Evolutionary conservation across 2,113 vertebrate species (phyloP), one percentile per base, ranked within the genome.

Genomic region (Dolichotis patagonum): DNA sequence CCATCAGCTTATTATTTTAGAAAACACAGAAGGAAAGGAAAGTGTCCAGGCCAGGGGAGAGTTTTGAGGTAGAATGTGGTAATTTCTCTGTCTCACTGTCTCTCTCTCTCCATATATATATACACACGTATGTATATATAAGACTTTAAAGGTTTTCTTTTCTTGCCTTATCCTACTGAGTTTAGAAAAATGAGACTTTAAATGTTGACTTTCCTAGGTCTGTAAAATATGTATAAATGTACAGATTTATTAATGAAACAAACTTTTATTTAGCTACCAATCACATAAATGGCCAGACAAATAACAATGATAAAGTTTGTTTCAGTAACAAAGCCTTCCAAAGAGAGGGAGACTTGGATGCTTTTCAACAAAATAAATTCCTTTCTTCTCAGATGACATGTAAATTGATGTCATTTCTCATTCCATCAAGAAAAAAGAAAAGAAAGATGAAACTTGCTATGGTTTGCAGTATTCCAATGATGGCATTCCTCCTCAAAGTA

Each of bases 391-490:
- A 97, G 97, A 98, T 98, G 98, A 96, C 98, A 97, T 97, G 96
- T 97, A 98, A 98, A 98, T 96, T 98, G 98, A 98, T 98, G 98
- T 98, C 98, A 98, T 97, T 98, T 98, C 89, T 98, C 98, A 98
- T 98, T 98, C 98, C 97, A 97, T 56, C 88, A 87, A 77, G 43
- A n/a, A 89, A 92, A 43, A 94, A 96, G 83, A 56, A 95, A 96
- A 90, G 71, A 86, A 89, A 91, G 95, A 97, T 82, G 78, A 98
- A 98, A 98, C 97, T 97, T 96, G 90, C 92, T 97, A 86, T 97
- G 97, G 95, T 98, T 98, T 97, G 97, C 98, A 98, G 93, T 97
- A 97, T 92, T 98, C 98, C 98, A 98, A 92, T 98, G 98, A 98
- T 98, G 96, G 98, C 98, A 98, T 99, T 98, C 98, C 98, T 97